Evolutionary conservation across 2,888 invertebrate species (phyloP).

Genomic region (Eumerus sabulonum): DNA sequence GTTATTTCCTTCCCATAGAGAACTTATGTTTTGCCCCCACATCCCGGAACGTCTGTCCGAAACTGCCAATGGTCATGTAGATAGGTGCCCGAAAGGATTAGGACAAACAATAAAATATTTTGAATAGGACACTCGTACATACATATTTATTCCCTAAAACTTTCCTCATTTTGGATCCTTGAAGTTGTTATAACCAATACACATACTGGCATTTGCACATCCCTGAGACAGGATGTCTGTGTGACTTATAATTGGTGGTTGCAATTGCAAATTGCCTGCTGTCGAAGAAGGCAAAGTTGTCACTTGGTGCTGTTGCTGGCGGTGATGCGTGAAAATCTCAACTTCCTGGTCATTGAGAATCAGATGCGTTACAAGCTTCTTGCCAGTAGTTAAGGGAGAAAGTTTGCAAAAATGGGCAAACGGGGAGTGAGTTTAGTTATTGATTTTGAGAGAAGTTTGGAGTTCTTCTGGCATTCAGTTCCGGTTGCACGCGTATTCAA

Average conservation of each 20-base stretch:
- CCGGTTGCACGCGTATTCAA: no score
- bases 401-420: background rate
- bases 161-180: slow-evolving; percentile 54
- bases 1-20: background rate
- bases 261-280: slow-evolving; percentile 35
- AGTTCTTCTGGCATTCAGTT: no score
- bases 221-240: background rate
- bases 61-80: slow-evolving; percentile 25
- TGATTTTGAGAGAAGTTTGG: no score
- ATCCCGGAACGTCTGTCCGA: slow-evolving; percentile 36
- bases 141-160: slow-evolving; percentile 43
- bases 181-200: slow-evolving; percentile 18
- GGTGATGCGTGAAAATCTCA: slow-evolving; percentile 37
- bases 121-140: slow-evolving; percentile 57
- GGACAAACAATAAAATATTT: slow-evolving; percentile 64
- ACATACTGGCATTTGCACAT: background rate
- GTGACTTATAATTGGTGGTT: slow-evolving; percentile 57
- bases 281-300: background rate
- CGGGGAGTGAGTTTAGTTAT: background rate
- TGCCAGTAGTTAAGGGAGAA: slow-evolving; percentile 12
- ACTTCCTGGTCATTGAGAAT: slow-evolving; percentile 36
- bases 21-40: background rate
- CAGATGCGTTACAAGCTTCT: slow-evolving; percentile 21
- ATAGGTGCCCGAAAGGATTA: slow-evolving; percentile 9
- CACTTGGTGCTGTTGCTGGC: background rate